Percentiles rank a stretch among this genome's conserved stretches.
Evolutionary conservation across 92 coral and sea anemone genomes (phyloP).

Genomic region (Blastomussa wellsi): DNA sequence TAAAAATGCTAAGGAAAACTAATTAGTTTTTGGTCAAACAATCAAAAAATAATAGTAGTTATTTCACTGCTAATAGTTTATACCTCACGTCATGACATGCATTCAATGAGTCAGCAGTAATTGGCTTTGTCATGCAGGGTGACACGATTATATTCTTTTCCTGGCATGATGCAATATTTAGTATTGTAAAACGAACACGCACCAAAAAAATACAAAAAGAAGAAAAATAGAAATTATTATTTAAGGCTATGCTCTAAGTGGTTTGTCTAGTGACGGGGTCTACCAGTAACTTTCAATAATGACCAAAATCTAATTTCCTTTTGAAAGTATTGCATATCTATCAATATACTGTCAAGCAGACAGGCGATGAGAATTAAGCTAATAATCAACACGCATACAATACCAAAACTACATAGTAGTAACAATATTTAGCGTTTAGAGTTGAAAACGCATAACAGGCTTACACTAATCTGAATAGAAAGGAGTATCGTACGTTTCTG

Average conservation of each 20-base stretch:
- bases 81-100: neutral
- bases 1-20: neutral
- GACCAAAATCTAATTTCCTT: too few relatives aligned
- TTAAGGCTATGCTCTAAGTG: too few relatives aligned
- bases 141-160: too few relatives aligned
- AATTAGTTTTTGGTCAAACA: neutral
- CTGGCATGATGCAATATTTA: neutral
- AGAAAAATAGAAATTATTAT: neutral
- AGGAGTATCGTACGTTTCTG: neutral
- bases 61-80: neutral
- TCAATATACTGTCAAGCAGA: too few relatives aligned
- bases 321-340: too few relatives aligned
- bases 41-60: neutral
- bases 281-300: too few relatives aligned
- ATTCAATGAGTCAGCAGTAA: conserved; percentile 12
- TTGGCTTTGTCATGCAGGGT: neutral
- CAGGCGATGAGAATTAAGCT: too few relatives aligned
- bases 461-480: neutral
- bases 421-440: too few relatives aligned
- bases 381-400: too few relatives aligned
- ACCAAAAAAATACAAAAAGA: neutral
- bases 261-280: too few relatives aligned
- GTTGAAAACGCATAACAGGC: too few relatives aligned
- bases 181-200: neutral
- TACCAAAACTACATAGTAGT: too few relatives aligned